Percentiles rank a stretch among this genome's conserved stretches.
phyloP scores from a whole-genome alignment of 2,113 vertebrate species.

The Gadus chalcogrammus region DNA sequence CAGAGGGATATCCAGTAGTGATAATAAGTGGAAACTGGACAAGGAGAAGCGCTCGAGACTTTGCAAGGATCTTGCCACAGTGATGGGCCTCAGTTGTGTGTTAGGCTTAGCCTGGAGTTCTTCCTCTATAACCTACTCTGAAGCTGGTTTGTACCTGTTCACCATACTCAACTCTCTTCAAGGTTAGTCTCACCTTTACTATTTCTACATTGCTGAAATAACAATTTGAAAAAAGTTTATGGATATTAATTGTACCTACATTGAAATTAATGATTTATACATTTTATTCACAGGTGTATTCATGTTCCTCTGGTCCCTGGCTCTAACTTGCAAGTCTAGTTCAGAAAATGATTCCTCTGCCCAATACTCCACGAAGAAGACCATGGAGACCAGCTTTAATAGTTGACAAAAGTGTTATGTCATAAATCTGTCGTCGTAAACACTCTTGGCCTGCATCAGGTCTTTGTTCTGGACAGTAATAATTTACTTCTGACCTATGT shows the following conservation, averaged over 20 bases:
- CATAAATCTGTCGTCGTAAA: background rate
- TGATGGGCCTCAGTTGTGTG: slow-evolving; percentile 84
- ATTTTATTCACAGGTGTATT: slow-evolving; percentile 55
- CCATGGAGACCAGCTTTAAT: slow-evolving; percentile 54
- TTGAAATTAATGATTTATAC: background rate
- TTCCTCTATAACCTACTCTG: slow-evolving; percentile 73
- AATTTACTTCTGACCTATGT: background rate
- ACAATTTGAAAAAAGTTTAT: background rate
- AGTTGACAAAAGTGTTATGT: slow-evolving; percentile 21
- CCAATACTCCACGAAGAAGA: slow-evolving; percentile 58
- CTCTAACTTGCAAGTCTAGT: slow-evolving; percentile 45
- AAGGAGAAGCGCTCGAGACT: slow-evolving; percentile 45
- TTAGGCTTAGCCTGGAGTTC: slow-evolving; percentile 86
- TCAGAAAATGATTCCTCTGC: slow-evolving; percentile 31
- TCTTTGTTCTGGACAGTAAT: background rate
- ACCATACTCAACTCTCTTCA: slow-evolving; percentile 86
- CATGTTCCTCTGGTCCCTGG: slow-evolving; percentile 69
- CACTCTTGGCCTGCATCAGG: slow-evolving; percentile 24
- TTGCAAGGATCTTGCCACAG: slow-evolving; percentile 64
- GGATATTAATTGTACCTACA: too few species aligned
- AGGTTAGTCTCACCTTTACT: slow-evolving; percentile 71
- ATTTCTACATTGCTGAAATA: background rate
- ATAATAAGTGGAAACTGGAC: slow-evolving; percentile 5
- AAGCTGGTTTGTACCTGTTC: slow-evolving; percentile 80
- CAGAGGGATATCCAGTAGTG: background rate